Conservation (phyloP, 2,113 vertebrate species). For the Silurus asotus region DNA sequence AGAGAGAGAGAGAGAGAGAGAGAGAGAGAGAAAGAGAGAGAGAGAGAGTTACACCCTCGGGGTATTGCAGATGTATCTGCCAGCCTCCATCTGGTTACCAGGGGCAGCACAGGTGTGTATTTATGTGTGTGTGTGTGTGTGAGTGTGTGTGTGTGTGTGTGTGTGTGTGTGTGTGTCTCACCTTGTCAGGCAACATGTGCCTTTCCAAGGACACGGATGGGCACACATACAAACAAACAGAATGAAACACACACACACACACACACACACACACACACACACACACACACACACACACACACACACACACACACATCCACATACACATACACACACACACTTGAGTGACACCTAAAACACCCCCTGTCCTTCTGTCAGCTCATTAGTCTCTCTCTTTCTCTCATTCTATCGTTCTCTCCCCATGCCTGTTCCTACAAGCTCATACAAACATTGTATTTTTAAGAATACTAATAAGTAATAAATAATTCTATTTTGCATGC, state of each 20-base stretch:
- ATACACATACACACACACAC: slow-evolving; percentile 33
- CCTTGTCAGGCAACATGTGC: slow-evolving; percentile 63
- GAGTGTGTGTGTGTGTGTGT: slow-evolving; percentile 58
- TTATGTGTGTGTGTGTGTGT: slow-evolving; percentile 55
- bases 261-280: slow-evolving; percentile 58
- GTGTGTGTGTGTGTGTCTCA: slow-evolving; percentile 52
- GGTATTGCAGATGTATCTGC: slow-evolving; percentile 64
- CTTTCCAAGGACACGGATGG: slow-evolving; percentile 58
- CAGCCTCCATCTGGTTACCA: slow-evolving; percentile 69
- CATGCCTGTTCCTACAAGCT: neutral
- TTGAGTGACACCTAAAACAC: slow-evolving; percentile 25
- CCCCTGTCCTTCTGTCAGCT: slow-evolving; percentile 45
- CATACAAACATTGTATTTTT: neutral
- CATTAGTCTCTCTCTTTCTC: slow-evolving; percentile 36
- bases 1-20: no score
- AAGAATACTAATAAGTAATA: neutral
- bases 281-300: slow-evolving; percentile 30
- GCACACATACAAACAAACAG: slow-evolving; percentile 58
- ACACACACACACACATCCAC: slow-evolving; percentile 58
- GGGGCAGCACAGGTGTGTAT: slow-evolving; percentile 57
- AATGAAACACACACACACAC: slow-evolving; percentile 2
- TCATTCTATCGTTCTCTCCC: neutral
- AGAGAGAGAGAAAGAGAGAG: neutral
- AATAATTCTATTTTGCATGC: neutral
- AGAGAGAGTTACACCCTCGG: slow-evolving; percentile 53